A percentile compares a stretch with the other conserved stretches of the same genome.
phyloP scores from a whole-genome alignment of 2,113 vertebrate species.

The Lota lota region DNA sequence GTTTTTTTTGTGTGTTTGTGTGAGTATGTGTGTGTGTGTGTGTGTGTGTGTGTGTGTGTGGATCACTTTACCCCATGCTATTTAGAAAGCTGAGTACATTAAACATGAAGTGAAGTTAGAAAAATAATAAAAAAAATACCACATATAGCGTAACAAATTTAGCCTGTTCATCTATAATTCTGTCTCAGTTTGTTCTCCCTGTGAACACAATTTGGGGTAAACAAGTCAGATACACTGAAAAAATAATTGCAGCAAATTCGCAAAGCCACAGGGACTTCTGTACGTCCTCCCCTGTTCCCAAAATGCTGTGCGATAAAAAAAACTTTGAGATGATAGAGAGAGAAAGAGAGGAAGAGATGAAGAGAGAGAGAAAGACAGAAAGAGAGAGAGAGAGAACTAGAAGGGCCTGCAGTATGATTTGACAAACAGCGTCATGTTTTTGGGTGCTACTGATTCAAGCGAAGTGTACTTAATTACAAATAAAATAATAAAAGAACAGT shows the following conservation, averaged over 20 bases:
- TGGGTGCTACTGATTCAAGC: constrained; percentile 61
- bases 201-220: constrained; percentile 31
- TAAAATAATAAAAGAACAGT: neutral
- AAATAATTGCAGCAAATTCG: constrained; percentile 3
- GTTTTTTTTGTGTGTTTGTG: too few species aligned
- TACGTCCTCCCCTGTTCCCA: constrained; percentile 31
- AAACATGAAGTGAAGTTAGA: constrained; percentile 1
- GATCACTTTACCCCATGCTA: constrained; percentile 48
- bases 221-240: constrained; percentile 21
- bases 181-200: constrained; percentile 37
- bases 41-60: constrained; percentile 21
- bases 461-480: constrained; percentile 63
- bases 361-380: constrained; percentile 1
- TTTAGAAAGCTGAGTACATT: constrained; percentile 47
- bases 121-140: constrained; percentile 18
- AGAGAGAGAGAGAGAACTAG: constrained; percentile 42
- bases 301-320: neutral
- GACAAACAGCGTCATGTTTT: constrained; percentile 68
- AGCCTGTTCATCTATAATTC: constrained; percentile 32
- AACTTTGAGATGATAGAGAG: neutral
- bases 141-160: constrained; percentile 2
- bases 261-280: constrained; percentile 43
- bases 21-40: constrained; percentile 22
- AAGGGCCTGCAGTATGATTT: constrained; percentile 59
- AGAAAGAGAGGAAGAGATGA: neutral